Evolutionary conservation across 2,113 vertebrate genomes (phyloP).

Genomic region (Thamnophis sirtalis): DNA sequence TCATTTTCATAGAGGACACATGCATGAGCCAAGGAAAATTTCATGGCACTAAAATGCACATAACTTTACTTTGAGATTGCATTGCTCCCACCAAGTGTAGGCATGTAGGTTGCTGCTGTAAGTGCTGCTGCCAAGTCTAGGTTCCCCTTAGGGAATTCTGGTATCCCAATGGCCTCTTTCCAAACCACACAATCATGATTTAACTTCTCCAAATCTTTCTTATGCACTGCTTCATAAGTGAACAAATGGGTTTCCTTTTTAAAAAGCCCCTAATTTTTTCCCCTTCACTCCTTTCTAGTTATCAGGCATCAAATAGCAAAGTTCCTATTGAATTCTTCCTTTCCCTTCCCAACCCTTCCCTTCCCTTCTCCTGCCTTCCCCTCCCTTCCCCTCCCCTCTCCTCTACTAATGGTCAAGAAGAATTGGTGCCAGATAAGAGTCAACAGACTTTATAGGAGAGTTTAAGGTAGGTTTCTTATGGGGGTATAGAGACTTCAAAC

Average conservation of each 20-base stretch:
- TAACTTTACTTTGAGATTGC: neutral
- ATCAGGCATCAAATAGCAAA: neutral
- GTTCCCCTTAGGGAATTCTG: neutral
- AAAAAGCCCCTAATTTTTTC: neutral
- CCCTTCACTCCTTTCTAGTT: neutral
- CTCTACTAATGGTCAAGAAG: neutral
- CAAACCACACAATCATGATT: neutral
- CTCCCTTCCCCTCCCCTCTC: neutral
- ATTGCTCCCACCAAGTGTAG: neutral
- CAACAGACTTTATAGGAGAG: neutral
- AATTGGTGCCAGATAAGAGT: neutral
- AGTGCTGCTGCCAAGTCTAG: neutral
- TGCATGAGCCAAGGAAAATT: neutral
- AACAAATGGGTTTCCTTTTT: neutral
- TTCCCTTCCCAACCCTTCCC: too few relatives aligned
- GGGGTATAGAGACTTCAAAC: neutral
- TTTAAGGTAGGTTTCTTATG: neutral
- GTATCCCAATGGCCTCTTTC: neutral
- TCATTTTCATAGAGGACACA: neutral
- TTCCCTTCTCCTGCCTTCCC: too few relatives aligned
- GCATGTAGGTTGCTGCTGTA: neutral
- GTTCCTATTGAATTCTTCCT: neutral
- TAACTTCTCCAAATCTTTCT: neutral
- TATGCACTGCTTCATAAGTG: neutral
- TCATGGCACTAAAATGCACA: neutral